These are phyloP conservation scores for Sepioteuthis lessoniana DNA, from an alignment of 2,888 invertebrate species.

Conservation along the genomic window DNA sequence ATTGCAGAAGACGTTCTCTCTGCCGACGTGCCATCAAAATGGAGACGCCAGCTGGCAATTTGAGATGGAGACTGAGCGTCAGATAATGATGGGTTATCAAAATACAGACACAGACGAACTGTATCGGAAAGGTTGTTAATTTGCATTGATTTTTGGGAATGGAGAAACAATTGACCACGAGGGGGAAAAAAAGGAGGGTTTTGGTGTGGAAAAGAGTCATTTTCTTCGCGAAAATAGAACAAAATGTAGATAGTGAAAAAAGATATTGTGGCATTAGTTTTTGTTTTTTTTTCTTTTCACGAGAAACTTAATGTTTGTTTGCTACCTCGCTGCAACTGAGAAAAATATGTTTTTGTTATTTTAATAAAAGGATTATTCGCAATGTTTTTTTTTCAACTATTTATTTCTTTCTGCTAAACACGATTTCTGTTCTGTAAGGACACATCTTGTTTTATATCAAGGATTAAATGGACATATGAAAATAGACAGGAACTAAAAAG, in stretches of 20 bases:
- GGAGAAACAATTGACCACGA: background rate
- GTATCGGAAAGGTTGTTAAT: background rate
- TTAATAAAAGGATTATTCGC: background rate
- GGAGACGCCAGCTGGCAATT: constrained; percentile 33
- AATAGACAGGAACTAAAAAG: too few relatives aligned
- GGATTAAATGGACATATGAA: too few relatives aligned
- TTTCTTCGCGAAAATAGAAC: background rate
- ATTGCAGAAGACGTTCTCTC: background rate
- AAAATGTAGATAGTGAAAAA: too few relatives aligned
- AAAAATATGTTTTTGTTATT: background rate
- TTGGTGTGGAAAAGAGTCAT: background rate
- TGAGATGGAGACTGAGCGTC: background rate
- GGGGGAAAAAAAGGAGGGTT: background rate
- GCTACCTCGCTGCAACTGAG: background rate
- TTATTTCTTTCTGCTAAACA: background rate
- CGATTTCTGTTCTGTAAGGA: too few relatives aligned
- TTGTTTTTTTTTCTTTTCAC: background rate
- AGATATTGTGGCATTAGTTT: background rate
- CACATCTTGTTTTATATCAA: too few relatives aligned
- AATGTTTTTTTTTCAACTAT: background rate
- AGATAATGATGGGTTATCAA: constrained; percentile 10
- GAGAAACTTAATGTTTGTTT: background rate
- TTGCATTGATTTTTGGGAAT: background rate
- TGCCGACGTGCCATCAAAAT: background rate
- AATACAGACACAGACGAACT: background rate